These are phyloP conservation scores for Anthoscopus minutus DNA, from an alignment of 2,113 vertebrate species.

Conservation along the genomic window DNA sequence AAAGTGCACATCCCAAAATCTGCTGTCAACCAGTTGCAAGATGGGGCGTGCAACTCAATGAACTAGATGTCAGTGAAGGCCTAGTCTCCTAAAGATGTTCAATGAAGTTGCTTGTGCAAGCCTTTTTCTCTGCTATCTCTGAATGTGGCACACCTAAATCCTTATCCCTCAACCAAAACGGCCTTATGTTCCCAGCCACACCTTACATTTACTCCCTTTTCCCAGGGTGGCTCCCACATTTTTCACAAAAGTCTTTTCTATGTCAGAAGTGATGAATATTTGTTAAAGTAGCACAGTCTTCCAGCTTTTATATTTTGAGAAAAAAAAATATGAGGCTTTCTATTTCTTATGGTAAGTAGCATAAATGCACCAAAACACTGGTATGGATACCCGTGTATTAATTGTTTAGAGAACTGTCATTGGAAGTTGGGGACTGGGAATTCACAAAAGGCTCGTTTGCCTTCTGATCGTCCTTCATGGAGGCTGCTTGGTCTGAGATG, in stretches of 20 bases:
- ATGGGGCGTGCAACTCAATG: background rate
- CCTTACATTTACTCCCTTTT: background rate
- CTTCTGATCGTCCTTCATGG: constrained; percentile 79
- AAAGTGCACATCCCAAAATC: background rate
- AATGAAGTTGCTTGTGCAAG: background rate
- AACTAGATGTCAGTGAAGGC: background rate
- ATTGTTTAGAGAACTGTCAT: constrained; percentile 76
- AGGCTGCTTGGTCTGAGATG: constrained; percentile 74
- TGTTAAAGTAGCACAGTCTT: constrained; percentile 44
- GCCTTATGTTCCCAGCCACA: background rate
- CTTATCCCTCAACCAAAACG: background rate
- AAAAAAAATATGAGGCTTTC: background rate
- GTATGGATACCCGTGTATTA: constrained; percentile 54
- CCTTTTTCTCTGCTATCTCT: background rate
- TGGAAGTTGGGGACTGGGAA: constrained; percentile 58
- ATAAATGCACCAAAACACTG: background rate
- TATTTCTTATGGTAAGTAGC: constrained; percentile 26
- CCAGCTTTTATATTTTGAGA: constrained; percentile 25
- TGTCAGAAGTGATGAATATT: background rate
- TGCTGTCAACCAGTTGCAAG: background rate
- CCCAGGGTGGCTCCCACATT: constrained; percentile 26
- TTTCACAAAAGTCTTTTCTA: background rate
- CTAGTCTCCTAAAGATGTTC: background rate
- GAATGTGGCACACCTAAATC: background rate
- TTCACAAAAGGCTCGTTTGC: constrained; percentile 74